Conservation (phyloP, 2,888 invertebrate genomes). For the Eugnorisma glareosa region DNA sequence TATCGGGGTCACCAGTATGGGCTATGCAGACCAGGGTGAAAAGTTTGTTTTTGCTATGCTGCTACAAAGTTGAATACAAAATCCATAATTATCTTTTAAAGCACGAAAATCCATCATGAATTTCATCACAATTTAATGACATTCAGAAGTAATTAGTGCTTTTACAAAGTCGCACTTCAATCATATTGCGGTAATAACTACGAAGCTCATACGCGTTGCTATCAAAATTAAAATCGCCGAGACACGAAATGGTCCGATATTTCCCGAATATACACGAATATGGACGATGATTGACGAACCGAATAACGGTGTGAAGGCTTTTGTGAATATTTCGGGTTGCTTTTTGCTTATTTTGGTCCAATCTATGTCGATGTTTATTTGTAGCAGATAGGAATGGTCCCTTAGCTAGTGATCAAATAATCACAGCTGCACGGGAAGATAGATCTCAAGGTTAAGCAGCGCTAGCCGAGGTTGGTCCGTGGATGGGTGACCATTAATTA, state of each 20-base stretch:
- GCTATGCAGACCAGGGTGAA: no score
- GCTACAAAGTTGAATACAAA: neutral
- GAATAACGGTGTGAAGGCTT: slow-evolving; percentile 38
- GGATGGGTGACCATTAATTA: no score
- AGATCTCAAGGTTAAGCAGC: no score
- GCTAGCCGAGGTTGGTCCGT: no score
- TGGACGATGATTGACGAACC: slow-evolving; percentile 47
- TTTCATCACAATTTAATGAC: neutral
- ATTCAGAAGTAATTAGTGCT: slow-evolving; percentile 14
- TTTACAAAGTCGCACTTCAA: slow-evolving; percentile 25
- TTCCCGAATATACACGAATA: slow-evolving; percentile 25
- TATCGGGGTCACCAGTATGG: no score
- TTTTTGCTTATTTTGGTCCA: slow-evolving; percentile 9
- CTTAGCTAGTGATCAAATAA: neutral
- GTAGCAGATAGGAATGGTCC: neutral
- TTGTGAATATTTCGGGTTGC: slow-evolving; percentile 24
- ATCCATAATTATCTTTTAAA: neutral
- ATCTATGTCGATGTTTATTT: neutral
- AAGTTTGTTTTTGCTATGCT: no score
- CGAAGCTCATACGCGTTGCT: slow-evolving; percentile 14
- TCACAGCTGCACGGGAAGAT: no score
- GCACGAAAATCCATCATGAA: neutral
- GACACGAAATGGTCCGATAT: slow-evolving; percentile 27
- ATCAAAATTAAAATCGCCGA: slow-evolving; percentile 47
- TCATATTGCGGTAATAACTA: slow-evolving; percentile 32